Percentiles rank a stretch among this genome's conserved stretches.
These are phyloP conservation scores for Ageneiosus marmoratus DNA, from an alignment of 2,113 vertebrate species.

Conservation along the genomic window DNA sequence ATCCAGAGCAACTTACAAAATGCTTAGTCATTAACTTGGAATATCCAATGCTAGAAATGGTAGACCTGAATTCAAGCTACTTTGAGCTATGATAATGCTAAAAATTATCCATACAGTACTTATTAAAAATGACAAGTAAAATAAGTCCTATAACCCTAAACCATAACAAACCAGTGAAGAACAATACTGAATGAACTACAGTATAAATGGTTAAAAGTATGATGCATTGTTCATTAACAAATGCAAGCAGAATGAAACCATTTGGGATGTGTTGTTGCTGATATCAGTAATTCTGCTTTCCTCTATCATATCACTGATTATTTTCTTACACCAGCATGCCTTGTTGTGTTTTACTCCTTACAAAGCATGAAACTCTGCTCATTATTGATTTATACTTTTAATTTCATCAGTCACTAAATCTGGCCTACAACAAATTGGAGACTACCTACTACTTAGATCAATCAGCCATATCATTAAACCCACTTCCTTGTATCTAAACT, in stretches of 20 bases:
- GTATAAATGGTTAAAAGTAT: background rate
- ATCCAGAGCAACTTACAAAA: too few relatives aligned
- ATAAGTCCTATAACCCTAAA: too few relatives aligned
- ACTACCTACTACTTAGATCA: background rate
- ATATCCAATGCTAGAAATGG: too few relatives aligned
- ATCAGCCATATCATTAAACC: too few relatives aligned
- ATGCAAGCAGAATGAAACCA: background rate
- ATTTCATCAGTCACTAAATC: background rate
- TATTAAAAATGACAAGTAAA: too few relatives aligned
- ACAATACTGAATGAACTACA: background rate
- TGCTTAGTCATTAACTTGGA: too few relatives aligned
- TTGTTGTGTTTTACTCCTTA: background rate
- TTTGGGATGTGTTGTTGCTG: background rate
- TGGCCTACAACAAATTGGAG: background rate
- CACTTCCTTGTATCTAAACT: too few relatives aligned
- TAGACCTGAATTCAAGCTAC: too few relatives aligned
- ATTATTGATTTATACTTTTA: background rate
- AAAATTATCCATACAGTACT: too few relatives aligned
- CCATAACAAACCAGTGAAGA: too few relatives aligned
- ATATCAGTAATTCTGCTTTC: background rate
- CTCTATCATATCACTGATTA: background rate
- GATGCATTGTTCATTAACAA: background rate
- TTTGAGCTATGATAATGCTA: too few relatives aligned
- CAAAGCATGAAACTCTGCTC: background rate
- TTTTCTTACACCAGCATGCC: background rate